Evolutionary conservation across 1,140 invertebrate genomes (phyloP), one percentile per base, ranked within the genome.

Genomic region (Drosophila virilis): DNA sequence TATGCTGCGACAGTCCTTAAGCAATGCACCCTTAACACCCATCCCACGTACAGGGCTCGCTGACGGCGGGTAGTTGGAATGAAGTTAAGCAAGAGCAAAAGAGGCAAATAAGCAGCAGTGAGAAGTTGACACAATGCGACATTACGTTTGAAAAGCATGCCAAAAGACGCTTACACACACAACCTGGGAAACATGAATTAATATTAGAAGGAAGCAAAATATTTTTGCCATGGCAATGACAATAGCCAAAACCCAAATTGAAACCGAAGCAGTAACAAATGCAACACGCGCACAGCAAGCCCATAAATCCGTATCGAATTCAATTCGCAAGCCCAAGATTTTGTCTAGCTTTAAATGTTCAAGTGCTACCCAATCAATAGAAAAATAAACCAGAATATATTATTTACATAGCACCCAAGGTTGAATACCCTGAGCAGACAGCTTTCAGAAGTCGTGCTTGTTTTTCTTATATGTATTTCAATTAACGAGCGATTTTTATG

Each of bases 241-340:
- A 77, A 64, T 48, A 45, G 54, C 0, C 13, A 10, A 37, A 74
- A 67, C 13, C 13, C 45, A 48, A 50, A 67, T 48, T 33, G 52
- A 55, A 77, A 43, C n/a, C 13, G 0, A 55, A 38, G 40, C 46
- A 12, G 10, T 5, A 28, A 28, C 22, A 51, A 51, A n/a, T 15
- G 1, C 22, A 28, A 32, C 10, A 8, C 8, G 7, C n/a, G 17
- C 51, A 37, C 28, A 37, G 12, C 28, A 12, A 13, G 7, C 6
- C 9, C 58, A 8, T 35, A 59, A 59, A 59, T 54, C 54, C 58
- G 28, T 77, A 71, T 77, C 66, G 66, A 70, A 71, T 77, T 46
- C 65, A 40, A 37, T 13, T 35, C 8, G 6, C 52, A 42, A 8
- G 22, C 15, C 15, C 10, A 28, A n/a, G 3, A 40, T 42, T 57